These are phyloP conservation scores for Dicaeum eximium DNA, from an alignment of 2,113 vertebrate genomes.

Conservation along the genomic window DNA sequence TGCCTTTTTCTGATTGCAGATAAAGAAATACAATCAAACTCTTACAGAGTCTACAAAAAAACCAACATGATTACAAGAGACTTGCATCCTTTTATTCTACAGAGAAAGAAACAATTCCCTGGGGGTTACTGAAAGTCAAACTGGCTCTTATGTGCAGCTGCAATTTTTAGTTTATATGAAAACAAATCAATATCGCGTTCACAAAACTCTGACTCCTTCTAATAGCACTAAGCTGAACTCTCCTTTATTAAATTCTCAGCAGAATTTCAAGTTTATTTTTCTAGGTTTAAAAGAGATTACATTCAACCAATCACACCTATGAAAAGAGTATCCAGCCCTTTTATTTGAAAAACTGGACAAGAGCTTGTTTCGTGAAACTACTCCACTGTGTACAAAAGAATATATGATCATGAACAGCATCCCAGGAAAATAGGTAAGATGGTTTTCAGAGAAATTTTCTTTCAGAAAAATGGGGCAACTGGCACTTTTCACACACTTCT, in stretches of 20 bases:
- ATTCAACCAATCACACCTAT: not conserved
- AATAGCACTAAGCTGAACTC: slow-evolving; percentile 16
- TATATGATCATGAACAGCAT: not conserved
- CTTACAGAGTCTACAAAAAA: not conserved
- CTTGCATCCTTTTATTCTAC: slow-evolving; percentile 13
- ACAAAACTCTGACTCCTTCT: not conserved
- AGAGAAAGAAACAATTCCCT: slow-evolving; percentile 44
- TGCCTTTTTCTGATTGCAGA: not conserved
- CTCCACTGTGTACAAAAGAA: not conserved
- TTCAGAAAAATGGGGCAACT: not conserved
- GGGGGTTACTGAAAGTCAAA: slow-evolving; percentile 3
- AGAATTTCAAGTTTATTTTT: slow-evolving; percentile 24
- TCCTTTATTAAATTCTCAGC: slow-evolving; percentile 23
- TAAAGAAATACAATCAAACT: not conserved
- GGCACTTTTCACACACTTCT: not conserved
- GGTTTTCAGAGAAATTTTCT: not conserved
- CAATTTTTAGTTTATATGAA: slow-evolving; percentile 43
- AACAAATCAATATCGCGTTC: slow-evolving; percentile 31
- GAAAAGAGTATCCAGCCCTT: not conserved
- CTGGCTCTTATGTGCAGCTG: not conserved
- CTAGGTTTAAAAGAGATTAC: not conserved
- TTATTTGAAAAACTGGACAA: not conserved
- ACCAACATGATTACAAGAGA: not conserved
- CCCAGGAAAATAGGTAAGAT: not conserved
- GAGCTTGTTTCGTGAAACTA: not conserved